Conservation (phyloP, 2,113 vertebrate species). For the Lasiurus borealis region DNA sequence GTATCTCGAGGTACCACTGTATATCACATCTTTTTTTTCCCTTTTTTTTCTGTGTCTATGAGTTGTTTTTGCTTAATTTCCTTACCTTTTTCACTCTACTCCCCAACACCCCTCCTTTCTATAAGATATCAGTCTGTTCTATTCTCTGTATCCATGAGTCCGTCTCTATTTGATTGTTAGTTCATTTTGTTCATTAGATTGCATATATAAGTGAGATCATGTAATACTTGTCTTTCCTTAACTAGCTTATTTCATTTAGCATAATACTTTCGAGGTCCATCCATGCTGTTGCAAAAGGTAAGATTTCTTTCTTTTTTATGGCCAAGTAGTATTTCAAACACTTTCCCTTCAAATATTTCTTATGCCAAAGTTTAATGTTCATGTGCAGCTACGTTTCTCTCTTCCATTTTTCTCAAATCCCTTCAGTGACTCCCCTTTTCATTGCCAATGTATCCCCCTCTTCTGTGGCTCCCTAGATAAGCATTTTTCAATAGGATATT, state of each 20-base stretch:
- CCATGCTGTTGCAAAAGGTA: neutral
- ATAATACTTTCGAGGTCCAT: neutral
- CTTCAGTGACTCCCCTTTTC: neutral
- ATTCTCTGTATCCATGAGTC: neutral
- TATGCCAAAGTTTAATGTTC: neutral
- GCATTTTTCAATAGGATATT: neutral
- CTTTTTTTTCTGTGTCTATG: too few relatives aligned
- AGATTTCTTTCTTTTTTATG: neutral
- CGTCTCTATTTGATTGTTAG: neutral
- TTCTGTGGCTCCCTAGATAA: neutral
- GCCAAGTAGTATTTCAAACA: neutral
- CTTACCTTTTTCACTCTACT: neutral
- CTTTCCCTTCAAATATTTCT: neutral
- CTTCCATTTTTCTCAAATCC: neutral
- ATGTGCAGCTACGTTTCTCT: neutral
- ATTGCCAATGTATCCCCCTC: neutral
- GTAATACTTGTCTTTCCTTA: neutral
- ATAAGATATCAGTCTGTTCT: neutral
- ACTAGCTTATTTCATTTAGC: neutral
- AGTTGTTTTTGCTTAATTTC: neutral
- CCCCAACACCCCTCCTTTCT: neutral
- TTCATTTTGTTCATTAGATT: neutral
- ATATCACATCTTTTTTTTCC: neutral
- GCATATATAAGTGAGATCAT: neutral
- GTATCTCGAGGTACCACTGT: too few relatives aligned